phyloP scores from a whole-genome alignment of 1,140 invertebrate species.

The Spodoptera litura region DNA sequence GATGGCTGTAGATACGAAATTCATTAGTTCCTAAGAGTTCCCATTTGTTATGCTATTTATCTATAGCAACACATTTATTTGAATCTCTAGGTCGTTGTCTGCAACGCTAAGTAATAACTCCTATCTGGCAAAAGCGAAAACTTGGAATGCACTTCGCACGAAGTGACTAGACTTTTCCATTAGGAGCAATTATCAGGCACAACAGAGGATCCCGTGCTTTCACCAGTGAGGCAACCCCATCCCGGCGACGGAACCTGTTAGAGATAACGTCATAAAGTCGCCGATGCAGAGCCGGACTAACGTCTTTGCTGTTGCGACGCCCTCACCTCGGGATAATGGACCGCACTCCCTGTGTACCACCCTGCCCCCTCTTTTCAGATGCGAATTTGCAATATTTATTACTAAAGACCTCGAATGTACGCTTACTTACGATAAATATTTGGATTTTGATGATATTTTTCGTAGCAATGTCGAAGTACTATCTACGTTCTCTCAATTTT shows the following conservation, averaged over 20 bases:
- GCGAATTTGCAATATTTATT: slow-evolving; percentile 49
- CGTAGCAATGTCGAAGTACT: neutral
- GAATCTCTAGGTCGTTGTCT: slow-evolving; percentile 65
- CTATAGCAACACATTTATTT: slow-evolving; percentile 40
- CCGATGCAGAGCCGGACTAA: slow-evolving; percentile 80
- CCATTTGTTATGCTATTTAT: slow-evolving; percentile 26
- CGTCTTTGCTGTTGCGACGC: slow-evolving; percentile 77
- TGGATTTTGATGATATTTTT: neutral
- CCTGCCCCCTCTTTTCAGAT: slow-evolving; percentile 14
- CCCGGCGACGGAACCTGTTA: slow-evolving; percentile 79
- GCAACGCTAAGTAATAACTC: slow-evolving; percentile 78
- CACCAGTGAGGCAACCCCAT: slow-evolving; percentile 67
- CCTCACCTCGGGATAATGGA: slow-evolving; percentile 80
- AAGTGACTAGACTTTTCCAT: slow-evolving; percentile 85
- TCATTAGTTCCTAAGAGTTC: slow-evolving; percentile 27
- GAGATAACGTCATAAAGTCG: slow-evolving; percentile 85
- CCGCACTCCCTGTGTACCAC: slow-evolving; percentile 54
- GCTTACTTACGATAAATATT: slow-evolving; percentile 13
- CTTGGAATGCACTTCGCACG: slow-evolving; percentile 81
- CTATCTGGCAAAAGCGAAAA: slow-evolving; percentile 76
- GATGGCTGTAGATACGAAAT: slow-evolving; percentile 25
- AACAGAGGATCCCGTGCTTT: slow-evolving; percentile 78
- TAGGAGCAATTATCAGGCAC: slow-evolving; percentile 84
- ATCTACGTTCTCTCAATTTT: neutral
- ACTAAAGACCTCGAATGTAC: slow-evolving; percentile 21